A percentile compares a stretch with the other conserved stretches of the same genome.
Evolutionary conservation across 2,113 vertebrate genomes (phyloP).

Genomic region (Accipiter cooperii): DNA sequence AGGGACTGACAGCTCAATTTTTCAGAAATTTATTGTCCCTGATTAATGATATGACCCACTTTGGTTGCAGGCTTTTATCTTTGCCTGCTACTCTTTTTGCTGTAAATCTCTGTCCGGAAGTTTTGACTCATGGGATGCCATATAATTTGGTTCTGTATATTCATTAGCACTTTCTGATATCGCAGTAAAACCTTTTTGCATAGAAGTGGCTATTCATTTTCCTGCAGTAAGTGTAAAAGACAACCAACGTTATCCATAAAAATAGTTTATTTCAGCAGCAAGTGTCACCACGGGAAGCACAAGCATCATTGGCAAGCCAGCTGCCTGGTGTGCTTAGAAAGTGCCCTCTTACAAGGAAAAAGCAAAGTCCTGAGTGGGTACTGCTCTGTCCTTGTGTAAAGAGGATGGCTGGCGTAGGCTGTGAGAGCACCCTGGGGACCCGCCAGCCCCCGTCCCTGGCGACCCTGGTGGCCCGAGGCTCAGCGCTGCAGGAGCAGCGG

Average conservation of each 20-base stretch:
- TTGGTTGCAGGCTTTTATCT: conserved; percentile 22
- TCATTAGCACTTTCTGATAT: conserved; percentile 16
- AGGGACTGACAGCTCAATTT: conserved; percentile 15
- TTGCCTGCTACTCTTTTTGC: neutral
- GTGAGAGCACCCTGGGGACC: neutral
- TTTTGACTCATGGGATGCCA: neutral
- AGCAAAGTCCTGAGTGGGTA: accelerated
- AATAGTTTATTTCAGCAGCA: neutral
- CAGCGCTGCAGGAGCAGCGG: neutral
- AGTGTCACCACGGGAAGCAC: neutral
- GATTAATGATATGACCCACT: neutral
- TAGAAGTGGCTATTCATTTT: conserved; percentile 45
- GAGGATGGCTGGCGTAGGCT: neutral
- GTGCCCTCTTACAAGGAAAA: neutral
- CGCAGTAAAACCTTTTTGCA: neutral
- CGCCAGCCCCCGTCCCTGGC: neutral
- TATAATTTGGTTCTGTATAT: neutral
- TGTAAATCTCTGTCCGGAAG: neutral
- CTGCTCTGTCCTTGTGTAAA: neutral
- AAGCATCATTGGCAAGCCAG: neutral
- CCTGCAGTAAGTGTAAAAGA: neutral
- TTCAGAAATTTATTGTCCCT: neutral
- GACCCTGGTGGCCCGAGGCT: neutral
- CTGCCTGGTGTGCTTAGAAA: neutral
- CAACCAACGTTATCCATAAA: neutral